Evolutionary conservation across 2,888 invertebrate species (phyloP), one percentile per base, ranked within the genome.

Genomic region (Pammene fasciana): DNA sequence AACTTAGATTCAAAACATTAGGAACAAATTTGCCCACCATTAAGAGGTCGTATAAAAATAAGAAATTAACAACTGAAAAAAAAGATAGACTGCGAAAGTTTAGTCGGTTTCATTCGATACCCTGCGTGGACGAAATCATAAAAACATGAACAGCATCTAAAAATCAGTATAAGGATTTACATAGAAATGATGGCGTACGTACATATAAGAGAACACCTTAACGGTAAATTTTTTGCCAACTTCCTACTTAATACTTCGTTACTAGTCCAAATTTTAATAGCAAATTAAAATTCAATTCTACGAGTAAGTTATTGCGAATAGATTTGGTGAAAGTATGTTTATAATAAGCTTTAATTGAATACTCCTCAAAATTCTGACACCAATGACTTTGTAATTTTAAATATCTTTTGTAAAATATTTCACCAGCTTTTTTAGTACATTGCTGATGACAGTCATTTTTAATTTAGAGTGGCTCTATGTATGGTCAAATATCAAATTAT

Each of bases 331-430:
- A 72, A 72, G 61, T 66, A 34, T 41, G 38, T 45, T n/a, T 62
- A 70, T 71, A 71, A 71, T 62, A 59, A 72, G 65, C 55, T 43
- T 65, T 70, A 72, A 72, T 72, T 65, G 70, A 72, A 71, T 57
- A 56, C 55, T 61, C 38, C 50, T 66, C 48, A 70, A 71, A 62
- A 67, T 48, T 56, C 55, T 4, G 52, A 50, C 60, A n/a, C 13
- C 52, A 13, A 65, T 70, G 70, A 70, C 65, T 65, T 50, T 13
- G 65, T 45, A 38, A 16, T 68, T 68, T 65, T 65, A 38, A 57
- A 65, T 65, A 71, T 71, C 72, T 71, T 72, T 75, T 76, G 75
- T 72, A 60, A 72, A 68, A 75, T 57, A 41, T 61, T 60, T 61
- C 50, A 54, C 46, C 54, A 55, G 0, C 14, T 57, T 68, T n/a